These are phyloP conservation scores for Scolopax rusticola DNA, from an alignment of 2,797 vertebrate species.

Conservation along the genomic window DNA sequence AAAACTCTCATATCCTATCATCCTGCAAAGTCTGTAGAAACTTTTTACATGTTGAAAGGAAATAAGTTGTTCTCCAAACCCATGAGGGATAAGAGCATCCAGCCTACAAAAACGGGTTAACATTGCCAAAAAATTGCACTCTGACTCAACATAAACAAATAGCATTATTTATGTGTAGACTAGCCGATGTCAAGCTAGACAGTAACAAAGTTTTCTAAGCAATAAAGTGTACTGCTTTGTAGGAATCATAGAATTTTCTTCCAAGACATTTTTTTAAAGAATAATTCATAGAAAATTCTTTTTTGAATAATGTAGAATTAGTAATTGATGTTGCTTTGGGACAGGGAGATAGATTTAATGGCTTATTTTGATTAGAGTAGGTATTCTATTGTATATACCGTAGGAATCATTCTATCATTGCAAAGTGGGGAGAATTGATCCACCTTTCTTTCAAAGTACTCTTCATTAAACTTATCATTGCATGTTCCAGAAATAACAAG, in stretches of 20 bases:
- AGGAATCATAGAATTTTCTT: background rate
- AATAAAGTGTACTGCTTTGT: background rate
- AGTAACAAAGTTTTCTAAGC: background rate
- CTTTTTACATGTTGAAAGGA: background rate
- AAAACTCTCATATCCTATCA: background rate
- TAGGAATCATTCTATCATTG: background rate
- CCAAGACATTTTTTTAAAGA: background rate
- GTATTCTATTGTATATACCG: background rate
- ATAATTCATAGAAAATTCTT: background rate
- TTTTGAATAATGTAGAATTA: background rate
- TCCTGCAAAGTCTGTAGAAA: background rate
- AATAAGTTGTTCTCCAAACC: background rate
- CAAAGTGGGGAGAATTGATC: background rate
- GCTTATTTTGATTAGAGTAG: conserved; percentile 32
- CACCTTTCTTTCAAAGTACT: background rate
- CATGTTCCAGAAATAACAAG: background rate
- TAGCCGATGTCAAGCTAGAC: background rate
- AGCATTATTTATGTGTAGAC: background rate
- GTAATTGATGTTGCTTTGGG: background rate
- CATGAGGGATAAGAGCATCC: background rate
- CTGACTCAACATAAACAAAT: background rate
- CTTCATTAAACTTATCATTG: background rate
- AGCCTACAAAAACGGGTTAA: background rate
- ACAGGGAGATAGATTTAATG: background rate
- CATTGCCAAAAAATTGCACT: background rate